Evolutionary conservation across 2,888 invertebrate species (phyloP), one percentile per base, ranked within the genome.

Genomic region (Hirtodrosophila histrioides): DNA sequence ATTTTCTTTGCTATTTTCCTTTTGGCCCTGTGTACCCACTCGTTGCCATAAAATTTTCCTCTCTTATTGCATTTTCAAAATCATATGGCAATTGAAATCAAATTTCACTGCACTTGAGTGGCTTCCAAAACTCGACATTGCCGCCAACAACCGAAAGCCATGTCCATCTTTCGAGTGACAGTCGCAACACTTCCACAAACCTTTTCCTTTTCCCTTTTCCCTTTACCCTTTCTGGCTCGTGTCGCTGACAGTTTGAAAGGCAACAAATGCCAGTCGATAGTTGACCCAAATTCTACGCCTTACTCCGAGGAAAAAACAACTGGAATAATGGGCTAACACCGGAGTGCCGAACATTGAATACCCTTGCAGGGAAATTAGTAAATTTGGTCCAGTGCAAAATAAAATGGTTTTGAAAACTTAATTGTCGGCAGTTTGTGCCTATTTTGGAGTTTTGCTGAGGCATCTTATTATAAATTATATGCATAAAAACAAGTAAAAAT

Each of bases 1-100:
- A 17, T 0, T 36, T 23, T 40, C 0, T 36, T 23, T 40, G 24
- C 40, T 10, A 12, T 35, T 12, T 54, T 63, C 45, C 17, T 36
- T 51, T 17, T 31, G 4, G 9, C n/a, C 33, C 5, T 17, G 1
- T 6, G 31, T 8, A 9, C 17, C 56, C 33, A 41, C 58, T 12
- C 37, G 50, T 27, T 27, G 6, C 27, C 27, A 31, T 8, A 31
- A 31, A 31, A 29, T 27, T 24, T 10, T 35, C 9, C 8, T 50
- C 54, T 56, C 24, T 8, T 6, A 39, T 40, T 72, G 48, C 68
- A 56, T 40, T 72, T 68, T 37, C 49, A 41, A 60, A 68, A 69
- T 63, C 72, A 71, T 78, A 74, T 71, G 78, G 76, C 81, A 81
- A 81, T 81, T 80, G 76, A 81, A 81, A 81, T 83, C 83, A 80